Evolutionary conservation across 2,888 invertebrate genomes (phyloP), one percentile per base, ranked within the genome.

Genomic region (Chaetoderma sp.): DNA sequence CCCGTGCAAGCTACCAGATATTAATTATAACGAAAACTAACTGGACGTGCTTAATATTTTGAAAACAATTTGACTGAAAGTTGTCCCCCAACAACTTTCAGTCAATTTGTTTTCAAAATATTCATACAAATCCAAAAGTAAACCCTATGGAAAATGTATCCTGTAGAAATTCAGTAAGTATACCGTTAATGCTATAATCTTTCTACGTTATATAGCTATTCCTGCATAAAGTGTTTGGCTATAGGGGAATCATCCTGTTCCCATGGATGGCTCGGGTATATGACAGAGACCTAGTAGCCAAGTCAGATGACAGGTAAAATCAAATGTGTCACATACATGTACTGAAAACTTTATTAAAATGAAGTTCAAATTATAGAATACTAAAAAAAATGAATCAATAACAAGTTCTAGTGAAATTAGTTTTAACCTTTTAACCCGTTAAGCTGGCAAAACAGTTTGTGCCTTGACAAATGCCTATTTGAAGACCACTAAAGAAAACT

Each of bases 211-310:
- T 59, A 42, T 28, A 89, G 88, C 88, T 98, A 68, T 97, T 99
- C 86, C 89, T 99, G 59, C 99, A 99, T 85, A 91, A 94, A 80
- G 93, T 98, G 21, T 99, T 99, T 87, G 98, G 98, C 18, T 99
- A 99, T 86, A 90, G 98, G 77, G 98, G 98, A 4, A 96, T 99
- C 16, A 92, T 98, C 64, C 89, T 99, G 57, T 98, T 98, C 86
- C 97, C 98, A 1, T 98, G 98, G 97, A 88, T 95, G 68, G 98
- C 98, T 8, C 90, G 94, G 82, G 95, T 98, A 0, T 98, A 96
- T 82, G 98, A 98, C 83, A 90, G 97, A 80, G 96, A 97, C 89
- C 88, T 93, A 59, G 92, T 93, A 1, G 91, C 89, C 78, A 92
- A 91, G 83, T 90, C 90, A 78, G 90, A 91, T 28, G 76, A 75